Percentiles rank a stretch among this genome's conserved stretches.
Evolutionary conservation across 2,888 invertebrate genomes (phyloP).

Genomic region (Dolichomitus sp.): DNA sequence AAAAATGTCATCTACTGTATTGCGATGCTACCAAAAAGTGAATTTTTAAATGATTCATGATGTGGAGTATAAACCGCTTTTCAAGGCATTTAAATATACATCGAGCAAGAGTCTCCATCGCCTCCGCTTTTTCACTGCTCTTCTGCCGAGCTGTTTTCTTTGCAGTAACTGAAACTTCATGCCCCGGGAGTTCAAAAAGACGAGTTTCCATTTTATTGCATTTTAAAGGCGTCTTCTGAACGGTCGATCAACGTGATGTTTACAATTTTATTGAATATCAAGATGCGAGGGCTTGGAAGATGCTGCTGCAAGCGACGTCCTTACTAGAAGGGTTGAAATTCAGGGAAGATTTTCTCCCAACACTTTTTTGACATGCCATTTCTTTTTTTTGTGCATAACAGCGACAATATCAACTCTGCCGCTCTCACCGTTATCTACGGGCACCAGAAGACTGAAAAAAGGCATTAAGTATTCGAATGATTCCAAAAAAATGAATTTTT

Average conservation of each 20-base stretch:
- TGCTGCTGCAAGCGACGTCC: neutral
- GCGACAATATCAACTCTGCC: too few relatives aligned
- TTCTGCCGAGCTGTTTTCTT: neutral
- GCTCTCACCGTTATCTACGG: too few relatives aligned
- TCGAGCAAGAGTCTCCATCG: neutral
- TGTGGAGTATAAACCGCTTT: neutral
- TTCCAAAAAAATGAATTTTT: too few relatives aligned
- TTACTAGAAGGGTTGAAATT: neutral
- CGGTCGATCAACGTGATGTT: constrained; percentile 64
- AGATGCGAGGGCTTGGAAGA: neutral
- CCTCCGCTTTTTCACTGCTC: neutral
- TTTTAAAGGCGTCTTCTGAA: constrained; percentile 14
- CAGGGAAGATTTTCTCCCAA: too few relatives aligned
- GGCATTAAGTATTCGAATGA: too few relatives aligned
- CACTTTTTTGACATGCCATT: too few relatives aligned
- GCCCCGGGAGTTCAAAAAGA: constrained; percentile 21
- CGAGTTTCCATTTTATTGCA: constrained; percentile 45
- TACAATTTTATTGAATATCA: constrained; percentile 62
- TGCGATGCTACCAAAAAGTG: neutral
- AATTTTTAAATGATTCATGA: constrained; percentile 7
- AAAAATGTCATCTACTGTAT: neutral
- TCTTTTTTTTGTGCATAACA: too few relatives aligned
- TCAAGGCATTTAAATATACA: neutral
- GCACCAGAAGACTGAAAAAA: too few relatives aligned
- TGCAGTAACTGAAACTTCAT: neutral